phyloP scores from a whole-genome alignment of 2,113 vertebrate genomes.

The Limnothrissa miodon region DNA sequence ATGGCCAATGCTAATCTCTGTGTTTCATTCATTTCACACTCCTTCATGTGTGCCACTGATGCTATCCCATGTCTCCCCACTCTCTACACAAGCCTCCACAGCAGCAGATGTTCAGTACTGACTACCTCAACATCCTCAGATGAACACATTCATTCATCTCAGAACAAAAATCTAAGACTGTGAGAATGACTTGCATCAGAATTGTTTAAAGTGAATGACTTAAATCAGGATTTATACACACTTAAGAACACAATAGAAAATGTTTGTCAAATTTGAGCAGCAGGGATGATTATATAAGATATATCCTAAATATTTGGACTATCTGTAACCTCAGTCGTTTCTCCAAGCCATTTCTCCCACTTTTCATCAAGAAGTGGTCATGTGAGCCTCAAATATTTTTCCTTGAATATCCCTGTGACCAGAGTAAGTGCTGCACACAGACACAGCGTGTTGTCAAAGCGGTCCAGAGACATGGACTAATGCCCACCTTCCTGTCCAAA shows the following conservation, averaged over 20 bases:
- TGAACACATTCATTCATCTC: not conserved
- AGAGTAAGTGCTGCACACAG: not conserved
- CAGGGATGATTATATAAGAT: too few relatives aligned
- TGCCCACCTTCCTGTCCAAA: not conserved
- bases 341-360: too few relatives aligned
- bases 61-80: constrained; percentile 34
- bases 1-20: constrained; percentile 20
- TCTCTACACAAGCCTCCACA: constrained; percentile 34
- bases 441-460: not conserved
- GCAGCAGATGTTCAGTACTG: constrained; percentile 33
- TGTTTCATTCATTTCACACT: constrained; percentile 41
- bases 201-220: too few relatives aligned
- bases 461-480: not conserved
- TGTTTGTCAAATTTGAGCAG: not conserved
- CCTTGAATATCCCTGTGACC: not conserved
- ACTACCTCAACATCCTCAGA: not conserved
- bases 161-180: too few relatives aligned
- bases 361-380: not conserved
- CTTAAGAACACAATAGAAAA: not conserved
- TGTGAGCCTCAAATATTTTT: not conserved
- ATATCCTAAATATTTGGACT: too few relatives aligned
- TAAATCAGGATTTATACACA: too few relatives aligned
- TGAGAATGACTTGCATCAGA: too few relatives aligned
- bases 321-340: too few relatives aligned
- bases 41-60: constrained; percentile 38